Evolutionary conservation across 2,797 vertebrate species (phyloP), one percentile per base, ranked within the genome.

Genomic region (Rhinichthys osculus): DNA sequence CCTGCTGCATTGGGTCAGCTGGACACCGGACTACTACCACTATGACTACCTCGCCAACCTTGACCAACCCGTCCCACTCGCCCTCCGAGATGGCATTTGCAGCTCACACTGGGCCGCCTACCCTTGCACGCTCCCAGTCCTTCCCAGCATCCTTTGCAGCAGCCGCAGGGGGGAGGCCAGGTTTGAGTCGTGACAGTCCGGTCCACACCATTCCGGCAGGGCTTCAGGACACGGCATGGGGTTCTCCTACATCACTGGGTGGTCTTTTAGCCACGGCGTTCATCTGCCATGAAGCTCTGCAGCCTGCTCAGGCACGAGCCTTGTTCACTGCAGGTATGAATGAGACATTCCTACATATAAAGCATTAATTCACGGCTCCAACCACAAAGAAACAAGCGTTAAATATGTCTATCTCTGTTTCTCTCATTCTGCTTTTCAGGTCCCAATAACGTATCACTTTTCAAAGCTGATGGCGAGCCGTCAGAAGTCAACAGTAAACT

Each of bases 1-100:
- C 97, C 89, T 99, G 98, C 94, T 99, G 98, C 91, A 99, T 99
- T 0, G 98, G 98, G 73, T 98, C 97, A 0, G 98, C 98, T 0
- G 98, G 98, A 67, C 96, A 99, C 92, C 96, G 98, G 50, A 98
- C 97, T 23, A 96, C 95, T 52, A 98, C 97, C 66, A 97, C 97
- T 23, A 98, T 97, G 0, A 8, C 87, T 59, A 95, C 95, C 88
- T 94, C 95, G 0, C 94, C 95, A 6, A 94, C 94, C 84, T 92
- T 95, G 38, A 85, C 91, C 40, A 89, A 91, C 0, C 91, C 93
- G 0, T 35, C 90, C 16, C 92, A 94, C 9, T 91, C 89, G 0
- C 92, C 94, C 0, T 83, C 90, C 0, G 97, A 97, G 85, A 91
- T 96, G 30, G 8, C 92, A 0, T 98, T 98, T 89, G 94, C 96